These are phyloP conservation scores for Cyclopterus lumpus DNA, from an alignment of 2,797 vertebrate species.

Conservation along the genomic window DNA sequence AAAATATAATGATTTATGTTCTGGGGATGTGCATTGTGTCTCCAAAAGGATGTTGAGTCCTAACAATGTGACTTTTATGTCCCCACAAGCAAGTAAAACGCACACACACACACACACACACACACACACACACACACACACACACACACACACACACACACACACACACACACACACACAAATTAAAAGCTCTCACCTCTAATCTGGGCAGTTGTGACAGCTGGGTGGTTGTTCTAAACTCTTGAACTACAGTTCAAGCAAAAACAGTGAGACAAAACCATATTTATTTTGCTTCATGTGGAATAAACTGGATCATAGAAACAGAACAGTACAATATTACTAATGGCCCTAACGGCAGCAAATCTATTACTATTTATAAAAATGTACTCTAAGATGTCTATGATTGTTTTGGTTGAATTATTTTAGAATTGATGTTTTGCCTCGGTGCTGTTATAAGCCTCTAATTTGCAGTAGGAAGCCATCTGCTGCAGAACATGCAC, in stretches of 20 bases:
- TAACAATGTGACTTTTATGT: conserved; percentile 8
- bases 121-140: conserved; percentile 35
- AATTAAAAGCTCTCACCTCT: conserved; percentile 32
- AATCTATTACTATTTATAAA: background rate
- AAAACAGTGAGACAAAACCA: conserved; percentile 45
- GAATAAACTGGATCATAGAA: conserved; percentile 25
- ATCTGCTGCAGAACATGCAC: conserved; percentile 42
- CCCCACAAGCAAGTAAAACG: conserved; percentile 25
- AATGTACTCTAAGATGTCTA: background rate
- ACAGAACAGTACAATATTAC: background rate
- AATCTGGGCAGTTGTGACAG: conserved; percentile 56
- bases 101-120: conserved; percentile 38
- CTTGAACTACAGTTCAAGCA: conserved; percentile 41
- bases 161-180: conserved; percentile 19
- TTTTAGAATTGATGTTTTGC: conserved; percentile 30
- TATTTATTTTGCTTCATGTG: conserved; percentile 35
- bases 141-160: conserved; percentile 3
- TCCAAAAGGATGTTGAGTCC: too few species aligned
- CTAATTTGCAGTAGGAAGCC: conserved; percentile 42
- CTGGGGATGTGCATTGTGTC: too few species aligned
- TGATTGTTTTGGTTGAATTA: conserved; percentile 16
- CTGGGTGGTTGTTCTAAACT: conserved; percentile 43
- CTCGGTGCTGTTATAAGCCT: conserved; percentile 10
- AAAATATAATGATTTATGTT: background rate
- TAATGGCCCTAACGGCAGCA: background rate